phyloP scores from a whole-genome alignment of 2,888 invertebrate genomes.

The Scaptomyza tumidula region DNA sequence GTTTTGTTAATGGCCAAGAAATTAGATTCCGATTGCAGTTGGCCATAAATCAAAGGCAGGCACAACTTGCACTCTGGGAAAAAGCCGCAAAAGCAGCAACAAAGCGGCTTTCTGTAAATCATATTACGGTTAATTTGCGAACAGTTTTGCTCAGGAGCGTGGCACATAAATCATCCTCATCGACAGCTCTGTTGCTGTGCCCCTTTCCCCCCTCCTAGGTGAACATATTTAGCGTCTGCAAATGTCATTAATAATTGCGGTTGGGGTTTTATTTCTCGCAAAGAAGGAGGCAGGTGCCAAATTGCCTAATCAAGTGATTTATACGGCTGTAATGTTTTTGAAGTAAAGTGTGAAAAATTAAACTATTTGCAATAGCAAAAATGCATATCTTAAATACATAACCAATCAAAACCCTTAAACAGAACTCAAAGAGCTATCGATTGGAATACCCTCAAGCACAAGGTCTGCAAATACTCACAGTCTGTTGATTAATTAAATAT shows the following conservation, averaged over 20 bases:
- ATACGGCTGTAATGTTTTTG: conserved; percentile 28
- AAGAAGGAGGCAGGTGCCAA: conserved; percentile 33
- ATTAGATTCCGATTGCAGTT: conserved; percentile 76
- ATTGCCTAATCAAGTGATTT: conserved; percentile 58
- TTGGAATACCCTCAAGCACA: conserved; percentile 1
- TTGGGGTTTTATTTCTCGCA: conserved; percentile 22
- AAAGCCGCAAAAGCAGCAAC: conserved; percentile 36
- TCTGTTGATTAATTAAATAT: conserved; percentile 12
- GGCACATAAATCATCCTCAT: conserved; percentile 71
- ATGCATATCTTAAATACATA: conserved; percentile 15
- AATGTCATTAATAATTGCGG: conserved; percentile 67
- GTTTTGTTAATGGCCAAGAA: conserved; percentile 78
- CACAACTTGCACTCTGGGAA: conserved; percentile 59
- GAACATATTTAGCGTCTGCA: conserved; percentile 57
- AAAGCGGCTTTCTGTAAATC: conserved; percentile 63
- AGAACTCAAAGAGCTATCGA: background rate
- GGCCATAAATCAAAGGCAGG: conserved; percentile 71
- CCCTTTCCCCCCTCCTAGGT: background rate
- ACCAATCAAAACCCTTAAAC: conserved; percentile 22
- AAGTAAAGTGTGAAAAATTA: conserved; percentile 28
- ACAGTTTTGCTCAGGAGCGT: conserved; percentile 69
- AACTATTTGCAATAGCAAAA: conserved; percentile 7
- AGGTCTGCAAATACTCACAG: conserved; percentile 25
- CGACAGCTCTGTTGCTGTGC: conserved; percentile 18
- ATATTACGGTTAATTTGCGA: conserved; percentile 78